A percentile compares a stretch with the other conserved stretches of the same genome.
These are phyloP conservation scores for Jaculus jaculus DNA, from an alignment of 2,113 vertebrate genomes.

Conservation along the genomic window DNA sequence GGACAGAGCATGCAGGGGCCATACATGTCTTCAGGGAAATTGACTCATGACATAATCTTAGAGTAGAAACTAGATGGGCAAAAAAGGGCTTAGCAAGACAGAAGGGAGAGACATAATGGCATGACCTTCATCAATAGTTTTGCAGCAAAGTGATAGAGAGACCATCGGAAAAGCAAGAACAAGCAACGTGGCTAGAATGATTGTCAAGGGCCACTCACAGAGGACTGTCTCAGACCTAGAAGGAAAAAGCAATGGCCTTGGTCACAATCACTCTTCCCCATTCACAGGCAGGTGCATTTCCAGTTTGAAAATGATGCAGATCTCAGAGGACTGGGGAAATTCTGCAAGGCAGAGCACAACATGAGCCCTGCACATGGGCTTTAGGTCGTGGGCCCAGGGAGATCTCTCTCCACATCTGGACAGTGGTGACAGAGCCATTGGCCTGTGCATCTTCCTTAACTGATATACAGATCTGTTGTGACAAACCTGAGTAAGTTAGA, in stretches of 20 bases:
- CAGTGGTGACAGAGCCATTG: too few relatives aligned
- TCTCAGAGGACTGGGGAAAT: background rate
- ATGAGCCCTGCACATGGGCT: background rate
- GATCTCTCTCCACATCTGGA: background rate
- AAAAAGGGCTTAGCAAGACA: background rate
- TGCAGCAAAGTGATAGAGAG: too few relatives aligned
- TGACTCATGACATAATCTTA: background rate
- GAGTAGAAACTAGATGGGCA: background rate
- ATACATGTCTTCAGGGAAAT: background rate
- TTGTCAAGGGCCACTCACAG: background rate
- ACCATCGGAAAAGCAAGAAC: background rate
- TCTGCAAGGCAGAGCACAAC: background rate
- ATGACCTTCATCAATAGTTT: too few relatives aligned
- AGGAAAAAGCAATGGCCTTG: background rate
- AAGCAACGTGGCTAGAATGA: background rate
- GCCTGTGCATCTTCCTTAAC: background rate
- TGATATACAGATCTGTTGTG: background rate
- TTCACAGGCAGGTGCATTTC: background rate
- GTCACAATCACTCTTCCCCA: background rate
- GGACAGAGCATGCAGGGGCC: background rate
- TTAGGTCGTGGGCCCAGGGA: background rate
- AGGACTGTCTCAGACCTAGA: background rate
- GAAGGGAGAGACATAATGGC: background rate
- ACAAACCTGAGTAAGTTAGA: background rate
- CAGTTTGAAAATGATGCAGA: background rate